phyloP scores from a whole-genome alignment of 2,888 invertebrate species.

The Mantis religiosa region DNA sequence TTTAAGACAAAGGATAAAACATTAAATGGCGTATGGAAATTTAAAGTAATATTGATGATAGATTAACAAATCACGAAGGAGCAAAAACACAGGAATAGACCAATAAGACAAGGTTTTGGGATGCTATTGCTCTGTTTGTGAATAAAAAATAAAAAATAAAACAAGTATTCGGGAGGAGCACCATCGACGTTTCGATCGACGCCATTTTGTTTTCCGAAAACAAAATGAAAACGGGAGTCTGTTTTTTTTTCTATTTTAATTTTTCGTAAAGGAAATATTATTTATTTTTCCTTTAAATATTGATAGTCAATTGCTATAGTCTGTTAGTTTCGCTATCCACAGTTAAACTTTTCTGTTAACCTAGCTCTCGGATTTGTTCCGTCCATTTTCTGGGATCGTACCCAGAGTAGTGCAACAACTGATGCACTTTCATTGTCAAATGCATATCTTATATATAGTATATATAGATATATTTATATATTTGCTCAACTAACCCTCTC shows the following conservation, averaged over 20 bases:
- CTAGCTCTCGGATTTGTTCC: background rate
- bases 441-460: background rate
- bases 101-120: background rate
- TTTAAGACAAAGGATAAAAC: constrained; percentile 2
- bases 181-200: constrained; percentile 22
- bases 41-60: background rate
- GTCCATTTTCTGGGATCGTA: background rate
- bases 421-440: background rate
- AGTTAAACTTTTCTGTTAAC: background rate
- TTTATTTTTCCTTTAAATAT: constrained; percentile 3
- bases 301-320: constrained; percentile 30
- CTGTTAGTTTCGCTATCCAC: background rate
- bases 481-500: background rate
- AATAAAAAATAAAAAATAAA: constrained; percentile 4
- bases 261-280: background rate
- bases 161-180: constrained; percentile 14
- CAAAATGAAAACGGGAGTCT: background rate
- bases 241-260: background rate
- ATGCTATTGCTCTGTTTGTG: constrained; percentile 25
- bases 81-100: background rate
- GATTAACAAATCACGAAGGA: constrained; percentile 2
- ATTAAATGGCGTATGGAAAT: constrained; percentile 1
- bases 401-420: background rate
- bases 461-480: background rate
- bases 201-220: constrained; percentile 5